Evolutionary conservation across 2,888 invertebrate species (phyloP), one percentile per base, ranked within the genome.

Genomic region (Tupiocoris notatus): DNA sequence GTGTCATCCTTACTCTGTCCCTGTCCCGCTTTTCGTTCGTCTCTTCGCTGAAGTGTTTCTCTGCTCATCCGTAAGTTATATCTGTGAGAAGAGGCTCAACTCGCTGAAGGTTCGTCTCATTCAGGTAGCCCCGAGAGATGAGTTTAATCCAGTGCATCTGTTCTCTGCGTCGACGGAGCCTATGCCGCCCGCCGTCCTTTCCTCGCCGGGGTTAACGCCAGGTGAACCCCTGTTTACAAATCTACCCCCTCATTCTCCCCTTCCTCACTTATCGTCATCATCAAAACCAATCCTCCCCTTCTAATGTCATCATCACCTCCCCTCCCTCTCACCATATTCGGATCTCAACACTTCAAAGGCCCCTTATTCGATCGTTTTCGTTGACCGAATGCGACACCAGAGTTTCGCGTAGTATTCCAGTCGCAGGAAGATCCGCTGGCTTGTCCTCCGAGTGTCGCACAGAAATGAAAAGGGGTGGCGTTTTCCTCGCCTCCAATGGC

Each of bases 11-110:
- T n/a, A n/a, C n/a, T n/a, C n/a, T n/a, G 20, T 18, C 66, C 2
- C 9, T 39, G 24, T 25, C 66, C 21, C 58, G 18, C 57, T 12
- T 12, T 24, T 2, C 2, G 54, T 54, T 54, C 56, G 21, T 20
- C n/a, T 54, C 39, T 39, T 21, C 12, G 9, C 71, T 21, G 64
- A 65, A 63, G 74, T 74, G 74, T 74, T 74, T 74, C 64, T 74
- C 64, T 74, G 65, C 64, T 74, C 64, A 74, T 64, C 74, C 74
- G 74, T 74, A 74, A 74, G 74, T 74, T 74, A 74, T 74, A 74
- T 74, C 74, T 74, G 74, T 74, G 74, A 74, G 74, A 74, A 74
- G 74, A 74, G 64, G 17, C 54, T 57, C 74, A 20, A 7, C n/a
- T 59, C 59, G n/a, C 25, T 16, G 25, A 25, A 39, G 39, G 39